A percentile compares a stretch with the other conserved stretches of the same genome.
Evolutionary conservation across 2,113 vertebrate species (phyloP).

Genomic region (Hyla sarda): DNA sequence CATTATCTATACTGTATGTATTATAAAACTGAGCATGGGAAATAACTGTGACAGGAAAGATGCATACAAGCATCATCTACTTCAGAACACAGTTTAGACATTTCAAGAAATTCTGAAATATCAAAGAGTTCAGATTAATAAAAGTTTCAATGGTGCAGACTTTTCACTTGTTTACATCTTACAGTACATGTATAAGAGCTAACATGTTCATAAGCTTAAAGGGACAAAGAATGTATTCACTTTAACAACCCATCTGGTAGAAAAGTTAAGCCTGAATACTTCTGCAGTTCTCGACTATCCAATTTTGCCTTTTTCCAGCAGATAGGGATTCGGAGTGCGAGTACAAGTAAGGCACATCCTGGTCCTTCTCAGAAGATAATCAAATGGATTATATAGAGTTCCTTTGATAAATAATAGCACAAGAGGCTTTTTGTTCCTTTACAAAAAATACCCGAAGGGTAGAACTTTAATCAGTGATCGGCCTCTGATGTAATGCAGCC

Average conservation of each 20-base stretch:
- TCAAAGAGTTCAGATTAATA: slow-evolving; percentile 2
- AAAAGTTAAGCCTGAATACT: slow-evolving; percentile 10
- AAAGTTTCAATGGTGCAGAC: slow-evolving; percentile 25
- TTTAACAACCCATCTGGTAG: slow-evolving; percentile 21
- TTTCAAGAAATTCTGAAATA: neutral
- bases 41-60: neutral
- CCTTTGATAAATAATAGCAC: slow-evolving; percentile 38
- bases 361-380: slow-evolving; percentile 30
- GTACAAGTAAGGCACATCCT: slow-evolving; percentile 27
- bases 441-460: slow-evolving; percentile 39
- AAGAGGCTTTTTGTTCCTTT: slow-evolving; percentile 35
- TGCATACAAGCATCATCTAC: neutral
- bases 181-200: neutral
- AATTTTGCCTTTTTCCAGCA: neutral
- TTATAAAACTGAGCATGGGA: neutral
- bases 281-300: neutral
- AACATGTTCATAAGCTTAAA: neutral
- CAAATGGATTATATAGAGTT: slow-evolving; percentile 43
- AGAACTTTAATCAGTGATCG: slow-evolving; percentile 26
- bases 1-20: too few species aligned
- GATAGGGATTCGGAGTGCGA: neutral
- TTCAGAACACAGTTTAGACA: neutral
- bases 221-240: slow-evolving; percentile 25
- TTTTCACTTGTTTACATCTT: slow-evolving; percentile 29
- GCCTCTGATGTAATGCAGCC: slow-evolving; percentile 47